A percentile compares a stretch with the other conserved stretches of the same genome.
These are phyloP conservation scores for Limonius californicus DNA, from an alignment of 1,140 invertebrate species.

Conservation along the genomic window DNA sequence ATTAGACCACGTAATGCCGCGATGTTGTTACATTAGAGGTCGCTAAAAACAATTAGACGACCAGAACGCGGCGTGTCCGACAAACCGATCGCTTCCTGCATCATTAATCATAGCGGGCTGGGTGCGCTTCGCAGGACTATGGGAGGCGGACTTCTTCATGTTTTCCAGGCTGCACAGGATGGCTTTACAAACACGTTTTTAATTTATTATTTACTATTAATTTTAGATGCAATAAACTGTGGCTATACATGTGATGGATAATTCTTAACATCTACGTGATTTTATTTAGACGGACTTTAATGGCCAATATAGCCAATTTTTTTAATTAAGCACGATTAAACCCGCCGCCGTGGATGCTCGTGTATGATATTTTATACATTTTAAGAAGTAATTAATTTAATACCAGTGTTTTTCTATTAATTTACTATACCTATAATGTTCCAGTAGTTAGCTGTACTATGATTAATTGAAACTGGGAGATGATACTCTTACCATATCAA, in stretches of 20 bases:
- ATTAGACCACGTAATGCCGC: slow-evolving; percentile 13
- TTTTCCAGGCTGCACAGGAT: slow-evolving; percentile 2
- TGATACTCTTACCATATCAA: too few species aligned
- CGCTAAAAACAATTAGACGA: slow-evolving; percentile 37
- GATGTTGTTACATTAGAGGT: slow-evolving; percentile 11
- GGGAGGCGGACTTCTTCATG: slow-evolving; percentile 8
- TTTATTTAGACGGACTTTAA: too few species aligned
- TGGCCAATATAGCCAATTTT: too few species aligned
- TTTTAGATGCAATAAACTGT: not conserved
- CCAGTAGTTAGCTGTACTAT: too few species aligned
- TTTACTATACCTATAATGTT: too few species aligned
- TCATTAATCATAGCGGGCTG: slow-evolving; percentile 35
- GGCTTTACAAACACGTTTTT: not conserved
- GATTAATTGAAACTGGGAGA: too few species aligned
- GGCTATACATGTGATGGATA: not conserved
- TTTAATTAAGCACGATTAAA: too few species aligned
- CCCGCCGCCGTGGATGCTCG: too few species aligned
- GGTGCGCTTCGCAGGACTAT: slow-evolving; percentile 7
- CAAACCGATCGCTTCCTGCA: slow-evolving; percentile 37
- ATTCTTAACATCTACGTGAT: not conserved
- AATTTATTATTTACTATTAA: not conserved
- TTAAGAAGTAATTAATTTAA: too few species aligned
- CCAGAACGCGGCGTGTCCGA: slow-evolving; percentile 32
- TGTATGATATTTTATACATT: too few species aligned
- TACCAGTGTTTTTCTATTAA: too few species aligned